Conservation (phyloP, 2,113 vertebrate genomes). For the Oophaga pumilio region DNA sequence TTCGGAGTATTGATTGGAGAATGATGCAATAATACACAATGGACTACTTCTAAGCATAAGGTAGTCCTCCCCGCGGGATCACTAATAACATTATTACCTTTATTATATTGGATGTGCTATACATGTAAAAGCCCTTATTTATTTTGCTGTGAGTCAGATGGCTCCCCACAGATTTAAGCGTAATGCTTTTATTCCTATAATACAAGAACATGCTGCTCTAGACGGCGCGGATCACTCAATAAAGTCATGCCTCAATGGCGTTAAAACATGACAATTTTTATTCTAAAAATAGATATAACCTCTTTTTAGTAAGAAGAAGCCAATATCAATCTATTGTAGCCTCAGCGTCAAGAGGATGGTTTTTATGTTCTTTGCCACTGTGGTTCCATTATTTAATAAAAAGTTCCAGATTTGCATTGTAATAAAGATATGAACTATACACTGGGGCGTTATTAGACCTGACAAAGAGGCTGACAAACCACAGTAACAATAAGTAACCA, state of each 20-base stretch:
- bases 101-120: slow-evolving; percentile 3
- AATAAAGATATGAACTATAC: background rate
- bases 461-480: background rate
- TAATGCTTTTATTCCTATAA: background rate
- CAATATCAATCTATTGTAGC: background rate
- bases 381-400: background rate
- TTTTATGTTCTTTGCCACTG: background rate
- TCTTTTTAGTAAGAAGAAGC: background rate
- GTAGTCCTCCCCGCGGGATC: background rate
- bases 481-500: background rate
- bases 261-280: background rate
- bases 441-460: background rate
- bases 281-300: background rate
- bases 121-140: slow-evolving; percentile 4
- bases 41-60: background rate
- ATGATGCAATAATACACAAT: background rate
- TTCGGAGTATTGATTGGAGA: slow-evolving; percentile 10
- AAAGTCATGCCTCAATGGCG: background rate
- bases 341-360: background rate
- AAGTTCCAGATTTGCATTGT: background rate
- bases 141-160: slow-evolving; percentile 5
- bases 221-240: background rate
- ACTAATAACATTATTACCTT: slow-evolving; percentile 31
- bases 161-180: background rate
- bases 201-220: background rate